Base-by-base conservation (phyloP, 2,113 vertebrate genomes). In the Psittacula cyanocephala region DNA sequence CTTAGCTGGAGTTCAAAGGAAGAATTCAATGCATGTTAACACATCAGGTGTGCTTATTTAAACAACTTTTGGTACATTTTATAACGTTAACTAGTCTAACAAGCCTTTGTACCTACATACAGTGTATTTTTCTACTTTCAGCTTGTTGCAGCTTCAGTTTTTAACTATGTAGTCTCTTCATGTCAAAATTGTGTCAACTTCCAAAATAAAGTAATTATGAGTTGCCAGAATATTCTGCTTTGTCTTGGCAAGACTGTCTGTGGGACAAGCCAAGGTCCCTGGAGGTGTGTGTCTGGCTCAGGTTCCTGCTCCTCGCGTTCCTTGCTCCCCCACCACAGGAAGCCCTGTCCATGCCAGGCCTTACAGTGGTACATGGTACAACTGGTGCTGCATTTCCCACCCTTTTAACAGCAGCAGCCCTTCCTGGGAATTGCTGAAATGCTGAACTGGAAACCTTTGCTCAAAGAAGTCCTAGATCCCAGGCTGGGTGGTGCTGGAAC, bases 111-210 rank as follows among this genome's bases (percentile, higher is more conserved):
- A 95, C 75, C 68, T 55, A 84, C 50, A 71, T 59, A 97, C 64
- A 78, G 64, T 95, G 79, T 97, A 96, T 97, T 96, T 97, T 97
- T 95, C 92, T 94, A 97, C 88, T 94, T 80, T 86, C 52, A 85
- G 91, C 96, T 95, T 96, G 49, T 74, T 0, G 50, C 93, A 95
- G 82, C 91, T 75, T 94, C 24, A 28, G 65, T 96, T 96, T 96
- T 93, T 96, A 94, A 86, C 33, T 27, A 22, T 44, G 49, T 49
- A 20, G 47, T 57, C 67, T 88, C 62, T 92, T 88, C 71, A 11
- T 3, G 6, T 39, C 3, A 8, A 46, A 93, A 90, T 44, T n/a
- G 25, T 81, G 44, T 89, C 87, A 67, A 35, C 49, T 84, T 87
- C 62, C n/a, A 27, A 93, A 97, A 97, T 97, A 97, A 97, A 97